Conservation (phyloP, 2,797 vertebrate species). For the Antennarius maculatus region DNA sequence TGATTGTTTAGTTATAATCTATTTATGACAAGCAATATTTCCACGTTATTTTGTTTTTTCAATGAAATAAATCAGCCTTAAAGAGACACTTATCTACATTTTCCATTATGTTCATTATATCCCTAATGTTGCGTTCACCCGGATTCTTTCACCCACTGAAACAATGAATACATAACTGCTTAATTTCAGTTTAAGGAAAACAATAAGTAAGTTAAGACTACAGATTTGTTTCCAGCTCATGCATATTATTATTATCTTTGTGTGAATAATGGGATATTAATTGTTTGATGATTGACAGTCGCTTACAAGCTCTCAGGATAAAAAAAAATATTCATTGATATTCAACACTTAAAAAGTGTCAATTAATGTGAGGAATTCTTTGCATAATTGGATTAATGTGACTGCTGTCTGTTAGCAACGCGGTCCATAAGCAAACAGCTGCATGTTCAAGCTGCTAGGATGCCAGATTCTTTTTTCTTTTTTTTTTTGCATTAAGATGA, state of each 20-base stretch:
- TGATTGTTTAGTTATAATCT: not conserved
- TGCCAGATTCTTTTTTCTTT: slow-evolving; percentile 1
- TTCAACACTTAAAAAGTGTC: slow-evolving; percentile 12
- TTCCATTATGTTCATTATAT: not conserved
- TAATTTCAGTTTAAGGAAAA: not conserved
- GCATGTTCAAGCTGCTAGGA: slow-evolving; percentile 13
- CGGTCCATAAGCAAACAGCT: slow-evolving; percentile 3
- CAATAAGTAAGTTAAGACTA: not conserved
- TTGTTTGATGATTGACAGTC: not conserved
- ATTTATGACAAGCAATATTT: not conserved
- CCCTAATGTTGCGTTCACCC: not conserved
- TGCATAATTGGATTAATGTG: slow-evolving; percentile 30
- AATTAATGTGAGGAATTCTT: slow-evolving; percentile 23
- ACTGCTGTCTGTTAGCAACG: slow-evolving; percentile 18
- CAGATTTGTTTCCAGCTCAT: not conserved
- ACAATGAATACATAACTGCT: too few relatives aligned
- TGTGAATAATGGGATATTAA: not conserved
- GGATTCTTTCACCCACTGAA: not conserved
- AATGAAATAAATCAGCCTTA: not conserved
- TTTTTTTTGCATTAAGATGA: slow-evolving; percentile 5
- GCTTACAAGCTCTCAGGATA: slow-evolving; percentile 10
- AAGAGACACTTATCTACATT: not conserved
- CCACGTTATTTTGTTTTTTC: not conserved
- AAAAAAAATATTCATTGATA: slow-evolving; percentile 12
- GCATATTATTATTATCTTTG: not conserved